A percentile compares a stretch with the other conserved stretches of the same genome.
These are phyloP conservation scores for Gymnocheta viridis DNA, from an alignment of 2,888 invertebrate genomes.

Conservation along the genomic window DNA sequence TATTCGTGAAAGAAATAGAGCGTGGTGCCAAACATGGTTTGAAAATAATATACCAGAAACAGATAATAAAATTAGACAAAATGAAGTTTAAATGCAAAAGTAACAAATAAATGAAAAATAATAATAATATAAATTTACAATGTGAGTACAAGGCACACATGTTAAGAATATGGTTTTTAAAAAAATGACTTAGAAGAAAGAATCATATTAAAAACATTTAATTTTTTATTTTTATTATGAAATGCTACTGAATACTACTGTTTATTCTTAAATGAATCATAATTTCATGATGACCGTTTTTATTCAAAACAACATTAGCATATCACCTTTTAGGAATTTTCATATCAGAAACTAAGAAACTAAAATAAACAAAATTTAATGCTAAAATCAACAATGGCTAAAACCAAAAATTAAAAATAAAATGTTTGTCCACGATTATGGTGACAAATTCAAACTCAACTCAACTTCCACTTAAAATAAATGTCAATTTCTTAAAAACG, in stretches of 20 bases:
- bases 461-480: slow-evolving; percentile 30
- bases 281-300: slow-evolving; percentile 40
- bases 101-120: slow-evolving; percentile 5
- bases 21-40: slow-evolving; percentile 56
- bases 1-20: slow-evolving; percentile 60
- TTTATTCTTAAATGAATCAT: slow-evolving; percentile 47
- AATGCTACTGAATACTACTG: background rate
- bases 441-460: slow-evolving; percentile 33
- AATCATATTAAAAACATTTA: slow-evolving; percentile 7
- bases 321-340: slow-evolving; percentile 53
- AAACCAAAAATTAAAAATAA: slow-evolving; percentile 22
- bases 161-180: slow-evolving; percentile 30
- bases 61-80: slow-evolving; percentile 30
- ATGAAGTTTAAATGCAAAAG: slow-evolving; percentile 33
- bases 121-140: slow-evolving; percentile 8
- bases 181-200: slow-evolving; percentile 28
- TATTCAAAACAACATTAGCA: slow-evolving; percentile 19
- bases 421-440: background rate
- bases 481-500: slow-evolving; percentile 36
- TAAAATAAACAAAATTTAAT: slow-evolving; percentile 2
- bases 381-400: slow-evolving; percentile 25
- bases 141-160: slow-evolving; percentile 4
- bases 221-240: background rate
- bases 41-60: slow-evolving; percentile 32
- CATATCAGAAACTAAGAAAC: slow-evolving; percentile 10